These are phyloP conservation scores for Procambarus clarkii DNA, from an alignment of 1,140 invertebrate genomes.

Conservation along the genomic window DNA sequence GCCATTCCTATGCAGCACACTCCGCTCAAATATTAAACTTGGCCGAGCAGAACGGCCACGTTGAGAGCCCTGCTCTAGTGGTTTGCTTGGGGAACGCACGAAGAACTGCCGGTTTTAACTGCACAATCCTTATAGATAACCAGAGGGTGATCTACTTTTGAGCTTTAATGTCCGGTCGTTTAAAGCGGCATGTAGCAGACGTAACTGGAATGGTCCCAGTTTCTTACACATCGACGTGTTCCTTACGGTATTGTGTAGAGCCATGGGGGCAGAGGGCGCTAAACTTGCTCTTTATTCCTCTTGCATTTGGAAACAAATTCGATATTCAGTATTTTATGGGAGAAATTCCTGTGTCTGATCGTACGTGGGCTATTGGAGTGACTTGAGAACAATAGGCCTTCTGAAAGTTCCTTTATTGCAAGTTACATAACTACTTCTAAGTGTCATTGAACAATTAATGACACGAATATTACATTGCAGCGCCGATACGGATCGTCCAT, in stretches of 20 bases:
- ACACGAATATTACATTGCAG: no score
- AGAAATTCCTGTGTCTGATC: no score
- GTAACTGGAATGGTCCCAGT: neutral
- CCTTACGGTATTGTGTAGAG: neutral
- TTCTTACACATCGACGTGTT: neutral
- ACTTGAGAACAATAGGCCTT: no score
- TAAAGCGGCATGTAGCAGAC: neutral
- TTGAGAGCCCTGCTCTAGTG: neutral
- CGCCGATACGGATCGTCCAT: no score
- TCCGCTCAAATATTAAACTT: constrained; percentile 21
- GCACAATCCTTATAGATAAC: constrained; percentile 31
- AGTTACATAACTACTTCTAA: no score
- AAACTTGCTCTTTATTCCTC: no score
- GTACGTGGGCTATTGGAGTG: no score
- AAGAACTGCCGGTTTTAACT: constrained; percentile 10
- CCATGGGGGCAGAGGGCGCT: neutral
- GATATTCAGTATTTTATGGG: no score
- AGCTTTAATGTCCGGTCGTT: neutral
- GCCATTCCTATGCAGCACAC: constrained; percentile 48
- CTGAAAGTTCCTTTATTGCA: no score
- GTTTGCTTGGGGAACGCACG: neutral
- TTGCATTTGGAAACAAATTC: no score
- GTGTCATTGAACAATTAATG: no score
- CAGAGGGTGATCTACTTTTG: constrained; percentile 13
- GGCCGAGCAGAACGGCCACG: constrained; percentile 28